A percentile compares a stretch with the other conserved stretches of the same genome.
phyloP scores from a whole-genome alignment of 2,888 invertebrate species.

The Perithous albicinctus region DNA sequence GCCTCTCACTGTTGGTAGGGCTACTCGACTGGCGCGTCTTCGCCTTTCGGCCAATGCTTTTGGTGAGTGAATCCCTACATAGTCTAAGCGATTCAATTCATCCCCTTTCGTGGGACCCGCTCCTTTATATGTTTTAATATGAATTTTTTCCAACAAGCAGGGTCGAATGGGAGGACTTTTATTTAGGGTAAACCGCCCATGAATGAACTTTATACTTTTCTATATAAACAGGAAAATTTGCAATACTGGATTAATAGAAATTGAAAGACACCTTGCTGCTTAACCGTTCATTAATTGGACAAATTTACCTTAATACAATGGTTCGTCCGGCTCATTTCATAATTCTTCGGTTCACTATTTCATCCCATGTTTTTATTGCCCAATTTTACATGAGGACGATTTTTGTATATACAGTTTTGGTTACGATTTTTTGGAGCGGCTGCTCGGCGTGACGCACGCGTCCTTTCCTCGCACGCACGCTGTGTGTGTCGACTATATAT shows the following conservation, averaged over 20 bases:
- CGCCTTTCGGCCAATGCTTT: constrained; percentile 78
- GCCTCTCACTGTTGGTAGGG: constrained; percentile 80
- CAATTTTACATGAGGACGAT: neutral
- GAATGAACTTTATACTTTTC: too few relatives aligned
- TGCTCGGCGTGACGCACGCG: neutral
- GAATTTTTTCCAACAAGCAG: neutral
- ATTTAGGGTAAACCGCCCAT: too few relatives aligned
- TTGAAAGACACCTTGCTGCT: too few relatives aligned
- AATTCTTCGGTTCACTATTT: neutral
- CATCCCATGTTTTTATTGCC: too few relatives aligned
- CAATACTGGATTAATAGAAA: too few relatives aligned
- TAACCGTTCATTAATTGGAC: too few relatives aligned
- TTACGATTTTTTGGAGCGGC: neutral
- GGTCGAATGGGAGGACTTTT: too few relatives aligned
- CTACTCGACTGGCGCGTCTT: constrained; percentile 81
- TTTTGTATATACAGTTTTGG: neutral
- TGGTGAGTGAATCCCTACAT: constrained; percentile 78
- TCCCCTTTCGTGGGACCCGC: neutral
- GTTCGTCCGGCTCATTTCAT: too few relatives aligned
- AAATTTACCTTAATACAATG: too few relatives aligned
- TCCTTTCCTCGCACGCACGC: neutral
- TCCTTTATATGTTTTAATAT: neutral
- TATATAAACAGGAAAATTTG: too few relatives aligned
- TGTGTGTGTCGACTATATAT: neutral
- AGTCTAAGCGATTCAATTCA: neutral